Evolutionary conservation across 2,888 invertebrate genomes (phyloP), one percentile per base, ranked within the genome.

Genomic region (Drosophila pseudotalamancana): DNA sequence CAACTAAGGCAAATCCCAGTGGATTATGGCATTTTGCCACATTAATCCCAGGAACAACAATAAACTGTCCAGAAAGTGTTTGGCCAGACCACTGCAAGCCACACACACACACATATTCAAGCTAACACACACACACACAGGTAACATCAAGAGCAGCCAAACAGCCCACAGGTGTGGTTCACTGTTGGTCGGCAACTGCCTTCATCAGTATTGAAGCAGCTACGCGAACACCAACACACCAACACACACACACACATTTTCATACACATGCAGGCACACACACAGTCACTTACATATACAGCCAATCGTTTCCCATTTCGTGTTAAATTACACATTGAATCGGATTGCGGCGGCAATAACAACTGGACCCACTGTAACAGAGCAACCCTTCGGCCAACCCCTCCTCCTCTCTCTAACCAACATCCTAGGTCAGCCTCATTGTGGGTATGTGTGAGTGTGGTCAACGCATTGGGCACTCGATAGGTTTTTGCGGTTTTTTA

Each of bases 401-500:
- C 37, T 16, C n/a, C 4, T 0, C 5, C 9, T 6, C 27, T 6
- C 35, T 9, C 31, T 42, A 18, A 11, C n/a, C 16, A 5, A 3
- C n/a, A 1, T 6, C 14, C 9, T 23, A 6, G 19, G 50, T 43
- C 53, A 43, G 43, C n/a, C n/a, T n/a, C n/a, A n/a, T n/a, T n/a
- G 46, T 46, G n/a, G 12, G 62, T 54, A 25, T 65, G 45, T 61
- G 54, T 62, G 32, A 43, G 32, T 51, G 70, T 64, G 76, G 77
- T 70, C 70, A 78, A 64, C 72, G 78, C 63, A 77, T 74, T 77
- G 77, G 72, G 68, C 72, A 63, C 70, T 79, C 88, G 71, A 84
- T 87, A 77, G 88, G 84, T 87, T 84, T 84, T 77, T 84, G 88
- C 88, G 84, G 84, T 84, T 84, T 87, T 84, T 84, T 84, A 87